These are phyloP conservation scores for Brachionus angularis DNA, from an alignment of 1,140 invertebrate genomes.

Conservation along the genomic window DNA sequence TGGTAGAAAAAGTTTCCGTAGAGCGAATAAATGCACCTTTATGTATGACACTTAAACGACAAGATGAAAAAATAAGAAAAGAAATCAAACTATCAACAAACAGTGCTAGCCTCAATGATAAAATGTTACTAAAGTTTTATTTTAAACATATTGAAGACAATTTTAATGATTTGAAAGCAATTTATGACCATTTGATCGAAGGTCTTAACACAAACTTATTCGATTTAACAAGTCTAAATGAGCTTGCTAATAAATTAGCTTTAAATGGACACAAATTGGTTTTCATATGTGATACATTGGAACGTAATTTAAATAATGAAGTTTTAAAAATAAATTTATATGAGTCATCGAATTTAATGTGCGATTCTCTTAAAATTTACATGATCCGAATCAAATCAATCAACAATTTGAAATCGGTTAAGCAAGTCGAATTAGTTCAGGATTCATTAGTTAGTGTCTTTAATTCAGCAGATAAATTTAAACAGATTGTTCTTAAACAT, in stretches of 20 bases:
- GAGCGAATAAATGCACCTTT: slow-evolving; percentile 7
- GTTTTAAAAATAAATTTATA: slow-evolving; percentile 29
- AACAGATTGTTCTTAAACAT: slow-evolving; percentile 23
- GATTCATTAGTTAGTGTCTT: slow-evolving; percentile 27
- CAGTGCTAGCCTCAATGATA: slow-evolving; percentile 2
- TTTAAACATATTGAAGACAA: slow-evolving; percentile 34
- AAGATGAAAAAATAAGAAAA: slow-evolving; percentile 17
- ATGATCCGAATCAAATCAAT: slow-evolving; percentile 36
- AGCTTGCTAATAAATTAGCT: slow-evolving; percentile 32
- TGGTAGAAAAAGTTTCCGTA: slow-evolving; percentile 24
- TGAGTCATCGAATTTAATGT: slow-evolving; percentile 6
- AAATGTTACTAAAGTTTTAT: slow-evolving; percentile 40
- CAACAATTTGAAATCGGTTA: too few relatives aligned
- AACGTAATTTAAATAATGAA: slow-evolving; percentile 33
- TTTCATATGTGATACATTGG: slow-evolving; percentile 39
- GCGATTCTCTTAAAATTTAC: slow-evolving; percentile 29
- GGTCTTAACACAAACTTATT: neutral
- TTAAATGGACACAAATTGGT: slow-evolving; percentile 38
- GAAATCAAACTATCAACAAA: slow-evolving; percentile 32
- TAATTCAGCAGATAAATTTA: slow-evolving; percentile 23
- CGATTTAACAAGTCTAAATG: neutral
- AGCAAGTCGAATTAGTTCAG: neutral
- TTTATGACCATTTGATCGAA: neutral
- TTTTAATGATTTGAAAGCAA: slow-evolving; percentile 15
- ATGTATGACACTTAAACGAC: slow-evolving; percentile 33